phyloP scores from a whole-genome alignment of 1,140 invertebrate genomes.

The Chrysomallon squamiferum region DNA sequence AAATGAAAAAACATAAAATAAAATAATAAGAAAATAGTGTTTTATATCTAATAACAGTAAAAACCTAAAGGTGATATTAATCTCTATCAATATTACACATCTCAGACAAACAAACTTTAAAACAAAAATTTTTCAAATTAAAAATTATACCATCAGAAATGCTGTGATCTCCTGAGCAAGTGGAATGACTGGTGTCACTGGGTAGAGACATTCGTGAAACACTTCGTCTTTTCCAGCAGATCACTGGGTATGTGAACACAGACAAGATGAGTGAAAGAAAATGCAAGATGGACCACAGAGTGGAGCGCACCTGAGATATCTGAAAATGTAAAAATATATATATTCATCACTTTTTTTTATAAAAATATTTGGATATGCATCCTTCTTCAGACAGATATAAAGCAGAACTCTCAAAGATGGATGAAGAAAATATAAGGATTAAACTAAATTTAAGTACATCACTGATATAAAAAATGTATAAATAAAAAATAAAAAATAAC shows the following conservation, averaged over 20 bases:
- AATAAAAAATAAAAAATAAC: not conserved
- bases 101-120: too few species aligned
- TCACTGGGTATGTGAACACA: slow-evolving; percentile 32
- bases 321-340: slow-evolving; percentile 6
- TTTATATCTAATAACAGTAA: too few species aligned
- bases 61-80: too few species aligned
- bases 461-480: not conserved
- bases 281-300: slow-evolving; percentile 21
- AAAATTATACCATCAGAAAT: slow-evolving; percentile 50
- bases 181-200: slow-evolving; percentile 10
- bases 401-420: not conserved
- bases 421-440: not conserved
- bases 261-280: slow-evolving; percentile 32
- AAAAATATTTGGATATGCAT: not conserved
- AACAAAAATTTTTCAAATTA: too few species aligned
- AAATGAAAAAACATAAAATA: too few species aligned
- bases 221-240: slow-evolving; percentile 11
- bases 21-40: too few species aligned
- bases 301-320: slow-evolving; percentile 28
- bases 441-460: not conserved
- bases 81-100: too few species aligned
- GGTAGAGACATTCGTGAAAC: slow-evolving; percentile 2
- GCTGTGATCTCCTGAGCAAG: slow-evolving; percentile 31
- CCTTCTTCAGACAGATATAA: not conserved
- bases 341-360: not conserved